Base-by-base conservation (phyloP, 2,113 vertebrate species). In the Dicerorhinus sumatrensis region DNA sequence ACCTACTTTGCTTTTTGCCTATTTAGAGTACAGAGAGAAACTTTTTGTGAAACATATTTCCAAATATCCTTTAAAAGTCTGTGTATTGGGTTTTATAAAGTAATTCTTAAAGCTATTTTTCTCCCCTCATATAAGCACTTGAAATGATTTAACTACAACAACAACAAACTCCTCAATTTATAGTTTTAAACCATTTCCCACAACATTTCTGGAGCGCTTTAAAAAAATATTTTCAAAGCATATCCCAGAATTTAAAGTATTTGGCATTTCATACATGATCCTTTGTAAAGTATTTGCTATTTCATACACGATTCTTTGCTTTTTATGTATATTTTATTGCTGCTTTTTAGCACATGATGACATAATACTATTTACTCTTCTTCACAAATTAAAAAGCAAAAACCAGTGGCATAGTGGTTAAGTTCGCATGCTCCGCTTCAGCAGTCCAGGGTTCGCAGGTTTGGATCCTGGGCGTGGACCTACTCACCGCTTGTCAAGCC, bases 1-100 rank as follows among this genome's bases (percentile, higher is more conserved):
- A 27, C 2, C 8, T 3, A 17, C 54, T 94, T 54, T 91, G 3
- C 51, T 5, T 27, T 31, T 70, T 76, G 6, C 6, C 10, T 0
- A 39, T 75, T 75, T 85, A 87, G 27, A 70, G 3, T 29, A 23
- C 0, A 77, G 6, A 14, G 46, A 70, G 9, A 58, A 63, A 63
- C 12, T 39, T 76, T 82, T 27, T 87, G 12, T 91, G 36, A 83
- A 83, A 51, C 12, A 51, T 23, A 48, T 23, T 90, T 82, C 6
- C 20, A 33, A 60, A 82, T 70, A 60, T 51, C 13, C n/a, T 79
- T 94, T 89, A 67, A 81, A 97, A 91, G 17, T 81, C 18, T 80
- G 2, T 62, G 3, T 80, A 10, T 33, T 51, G 17, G 48, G 12
- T 46, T 67, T 88, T 60, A 51, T 33, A 83, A 93, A 60, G 12